Evolutionary conservation across 2,888 invertebrate species (phyloP).

Genomic region (Globia sparganii): DNA sequence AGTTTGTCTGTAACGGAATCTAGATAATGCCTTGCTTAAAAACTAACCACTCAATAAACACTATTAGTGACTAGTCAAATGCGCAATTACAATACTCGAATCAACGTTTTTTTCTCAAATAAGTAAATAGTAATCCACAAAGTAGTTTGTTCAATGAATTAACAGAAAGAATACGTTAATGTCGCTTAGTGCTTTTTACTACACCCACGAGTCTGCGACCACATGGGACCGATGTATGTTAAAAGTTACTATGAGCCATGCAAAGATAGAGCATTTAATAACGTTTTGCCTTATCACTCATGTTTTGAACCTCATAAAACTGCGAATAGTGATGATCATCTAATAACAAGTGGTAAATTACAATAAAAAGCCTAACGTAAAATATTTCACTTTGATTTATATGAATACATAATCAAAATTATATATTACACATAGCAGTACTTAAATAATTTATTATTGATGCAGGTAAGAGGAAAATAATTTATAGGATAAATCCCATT

Average conservation of each 20-base stretch:
- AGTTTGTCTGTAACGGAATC: not conserved
- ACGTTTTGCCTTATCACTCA: not conserved
- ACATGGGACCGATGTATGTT: not conserved
- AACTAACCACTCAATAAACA: not conserved
- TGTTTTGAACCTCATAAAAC: slow-evolving; percentile 10
- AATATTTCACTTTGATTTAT: slow-evolving; percentile 54
- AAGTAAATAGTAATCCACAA: not conserved
- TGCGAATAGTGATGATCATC: slow-evolving; percentile 25
- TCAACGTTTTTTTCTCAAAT: not conserved
- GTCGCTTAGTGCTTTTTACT: not conserved
- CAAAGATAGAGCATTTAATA: not conserved
- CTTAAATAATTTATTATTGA: slow-evolving; percentile 44
- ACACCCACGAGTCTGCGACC: not conserved
- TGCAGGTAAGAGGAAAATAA: slow-evolving; percentile 16
- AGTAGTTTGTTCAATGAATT: not conserved
- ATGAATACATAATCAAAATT: slow-evolving; percentile 44
- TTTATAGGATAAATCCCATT: slow-evolving; percentile 7
- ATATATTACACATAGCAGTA: slow-evolving; percentile 22
- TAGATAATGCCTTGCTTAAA: too few relatives aligned
- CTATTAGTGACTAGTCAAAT: not conserved
- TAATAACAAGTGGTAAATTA: slow-evolving; percentile 27
- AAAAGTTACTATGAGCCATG: not conserved
- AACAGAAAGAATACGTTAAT: not conserved
- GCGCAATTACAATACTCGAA: not conserved
- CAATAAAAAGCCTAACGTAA: slow-evolving; percentile 20